A percentile compares a stretch with the other conserved stretches of the same genome.
These are phyloP conservation scores for Mamestra brassicae DNA, from an alignment of 2,888 invertebrate genomes.

Conservation along the genomic window DNA sequence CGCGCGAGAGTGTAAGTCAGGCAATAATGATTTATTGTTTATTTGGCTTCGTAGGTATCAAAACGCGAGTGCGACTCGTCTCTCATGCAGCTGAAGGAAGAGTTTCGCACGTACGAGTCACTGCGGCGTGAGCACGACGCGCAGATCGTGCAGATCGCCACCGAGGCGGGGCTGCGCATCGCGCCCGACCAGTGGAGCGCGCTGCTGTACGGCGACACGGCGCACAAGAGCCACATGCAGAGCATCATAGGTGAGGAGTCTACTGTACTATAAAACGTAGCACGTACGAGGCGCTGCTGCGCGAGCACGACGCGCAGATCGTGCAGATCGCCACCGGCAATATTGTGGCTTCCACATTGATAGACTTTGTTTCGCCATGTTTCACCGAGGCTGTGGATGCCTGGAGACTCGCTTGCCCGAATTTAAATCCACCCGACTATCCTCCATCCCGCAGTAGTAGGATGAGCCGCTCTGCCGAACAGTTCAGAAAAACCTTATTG, in stretches of 20 bases:
- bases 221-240: conserved; percentile 99
- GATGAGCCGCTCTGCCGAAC: too few species aligned
- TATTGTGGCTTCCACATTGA: too few species aligned
- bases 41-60: conserved; percentile 90
- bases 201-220: conserved; percentile 98
- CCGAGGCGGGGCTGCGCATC: conserved; percentile 98
- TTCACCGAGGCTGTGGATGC: too few species aligned
- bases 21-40: background rate
- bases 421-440: too few species aligned
- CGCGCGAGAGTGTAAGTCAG: too few species aligned
- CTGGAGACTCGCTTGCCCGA: too few species aligned
- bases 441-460: too few species aligned
- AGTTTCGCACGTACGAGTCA: conserved; percentile 98
- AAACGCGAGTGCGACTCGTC: conserved; percentile 99
- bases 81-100: conserved; percentile 99
- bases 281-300: too few species aligned
- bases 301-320: too few species aligned
- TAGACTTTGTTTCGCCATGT: too few species aligned
- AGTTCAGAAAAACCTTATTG: too few species aligned
- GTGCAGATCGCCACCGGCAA: too few species aligned
- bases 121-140: conserved; percentile 98
- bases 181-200: conserved; percentile 99
- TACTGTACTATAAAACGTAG: background rate
- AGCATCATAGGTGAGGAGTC: conserved; percentile 88
- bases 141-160: conserved; percentile 99